Percentiles rank a stretch among this genome's conserved stretches.
phyloP scores from a whole-genome alignment of 2,113 vertebrate species.

The Parotia lawesii region DNA sequence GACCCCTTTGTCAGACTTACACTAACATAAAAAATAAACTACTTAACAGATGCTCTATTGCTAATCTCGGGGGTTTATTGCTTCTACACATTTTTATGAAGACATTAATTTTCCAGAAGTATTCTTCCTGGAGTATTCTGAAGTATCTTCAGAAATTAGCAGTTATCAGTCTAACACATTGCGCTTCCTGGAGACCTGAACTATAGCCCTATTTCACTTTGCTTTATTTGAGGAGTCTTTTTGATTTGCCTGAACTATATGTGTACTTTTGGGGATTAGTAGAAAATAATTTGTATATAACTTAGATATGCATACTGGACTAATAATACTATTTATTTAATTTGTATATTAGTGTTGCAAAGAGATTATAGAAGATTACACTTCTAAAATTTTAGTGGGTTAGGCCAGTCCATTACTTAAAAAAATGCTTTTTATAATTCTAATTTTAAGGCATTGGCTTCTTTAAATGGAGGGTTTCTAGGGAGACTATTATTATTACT shows the following conservation, averaged over 20 bases:
- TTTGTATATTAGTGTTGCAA: not conserved
- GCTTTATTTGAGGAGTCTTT: not conserved
- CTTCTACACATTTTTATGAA: conserved; percentile 43
- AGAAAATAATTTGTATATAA: not conserved
- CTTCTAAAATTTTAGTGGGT: not conserved
- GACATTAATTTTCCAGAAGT: conserved; percentile 48
- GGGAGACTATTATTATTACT: not conserved
- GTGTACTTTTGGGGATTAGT: not conserved
- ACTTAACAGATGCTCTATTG: conserved; percentile 50
- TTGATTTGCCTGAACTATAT: not conserved
- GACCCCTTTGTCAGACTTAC: conserved; percentile 25
- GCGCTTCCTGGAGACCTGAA: not conserved
- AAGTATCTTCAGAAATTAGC: conserved; percentile 1
- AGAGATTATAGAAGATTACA: not conserved
- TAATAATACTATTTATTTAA: not conserved
- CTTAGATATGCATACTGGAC: not conserved
- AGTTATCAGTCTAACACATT: not conserved
- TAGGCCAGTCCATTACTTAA: not conserved
- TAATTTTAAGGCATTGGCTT: not conserved
- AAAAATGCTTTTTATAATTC: not conserved
- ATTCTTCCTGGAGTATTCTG: conserved; percentile 18
- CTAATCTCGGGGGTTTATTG: conserved; percentile 34
- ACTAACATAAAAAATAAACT: conserved; percentile 40
- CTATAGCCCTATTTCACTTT: not conserved
- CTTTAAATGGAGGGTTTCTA: not conserved